Evolutionary conservation across 2,113 vertebrate genomes (phyloP).

Genomic region (Phodopus roborovskii): DNA sequence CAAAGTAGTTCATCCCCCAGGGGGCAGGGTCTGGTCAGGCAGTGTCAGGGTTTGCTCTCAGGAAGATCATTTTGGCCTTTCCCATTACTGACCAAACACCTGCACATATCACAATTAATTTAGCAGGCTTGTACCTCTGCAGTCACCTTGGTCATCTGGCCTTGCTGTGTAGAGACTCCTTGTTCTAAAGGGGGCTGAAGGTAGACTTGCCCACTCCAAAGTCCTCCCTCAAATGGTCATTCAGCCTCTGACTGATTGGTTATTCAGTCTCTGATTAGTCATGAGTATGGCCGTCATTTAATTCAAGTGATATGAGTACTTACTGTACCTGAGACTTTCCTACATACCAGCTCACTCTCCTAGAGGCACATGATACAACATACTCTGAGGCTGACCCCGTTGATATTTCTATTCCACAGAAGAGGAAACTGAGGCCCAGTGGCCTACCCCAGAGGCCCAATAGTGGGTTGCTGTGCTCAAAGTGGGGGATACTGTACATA

Average conservation of each 20-base stretch:
- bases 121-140: not conserved
- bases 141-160: not conserved
- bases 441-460: not conserved
- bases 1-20: not conserved
- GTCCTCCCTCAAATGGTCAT: not conserved
- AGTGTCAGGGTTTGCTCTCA: not conserved
- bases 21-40: not conserved
- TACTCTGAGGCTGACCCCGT: not conserved
- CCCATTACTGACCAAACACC: not conserved
- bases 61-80: not conserved
- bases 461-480: not conserved
- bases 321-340: not conserved
- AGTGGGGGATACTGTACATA: not conserved
- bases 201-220: not conserved
- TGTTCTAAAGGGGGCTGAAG: not conserved
- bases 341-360: not conserved
- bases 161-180: not conserved
- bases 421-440: slow-evolving; percentile 16
- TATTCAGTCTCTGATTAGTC: not conserved
- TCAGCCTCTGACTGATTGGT: not conserved
- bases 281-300: not conserved
- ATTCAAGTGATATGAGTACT: not conserved
- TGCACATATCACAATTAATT: not conserved
- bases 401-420: not conserved
- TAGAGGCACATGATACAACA: not conserved